Conservation (phyloP, 2,888 invertebrate species). For the Slavum lentiscoides region DNA sequence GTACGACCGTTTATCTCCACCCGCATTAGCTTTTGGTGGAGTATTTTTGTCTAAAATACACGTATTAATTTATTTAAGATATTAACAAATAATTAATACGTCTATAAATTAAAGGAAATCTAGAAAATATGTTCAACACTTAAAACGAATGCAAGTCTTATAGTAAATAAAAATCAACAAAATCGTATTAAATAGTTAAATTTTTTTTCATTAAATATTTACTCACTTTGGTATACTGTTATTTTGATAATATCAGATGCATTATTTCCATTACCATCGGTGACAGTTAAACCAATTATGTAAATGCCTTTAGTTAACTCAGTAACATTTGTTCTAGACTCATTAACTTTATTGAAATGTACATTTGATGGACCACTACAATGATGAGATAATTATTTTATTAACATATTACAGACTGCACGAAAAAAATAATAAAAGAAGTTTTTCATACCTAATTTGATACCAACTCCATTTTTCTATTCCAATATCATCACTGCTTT, state of each 20-base stretch:
- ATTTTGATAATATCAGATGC: slow-evolving; percentile 73
- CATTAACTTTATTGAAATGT: slow-evolving; percentile 64
- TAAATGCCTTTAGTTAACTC: slow-evolving; percentile 83
- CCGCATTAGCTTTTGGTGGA: slow-evolving; percentile 85
- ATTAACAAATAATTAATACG: neutral
- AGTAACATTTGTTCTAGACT: slow-evolving; percentile 73
- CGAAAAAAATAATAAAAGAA: neutral
- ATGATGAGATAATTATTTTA: slow-evolving; percentile 18
- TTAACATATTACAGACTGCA: neutral
- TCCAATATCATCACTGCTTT: slow-evolving; percentile 80
- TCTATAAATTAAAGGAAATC: no score
- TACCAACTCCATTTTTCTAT: slow-evolving; percentile 84
- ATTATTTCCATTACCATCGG: slow-evolving; percentile 82
- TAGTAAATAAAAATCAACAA: neutral
- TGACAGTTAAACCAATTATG: slow-evolving; percentile 76
- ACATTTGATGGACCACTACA: slow-evolving; percentile 64
- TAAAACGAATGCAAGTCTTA: neutral
- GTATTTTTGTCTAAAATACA: slow-evolving; percentile 77
- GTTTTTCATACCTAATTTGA: slow-evolving; percentile 66
- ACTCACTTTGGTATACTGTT: slow-evolving; percentile 82
- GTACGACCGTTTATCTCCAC: slow-evolving; percentile 77
- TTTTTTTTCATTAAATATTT: slow-evolving; percentile 1
- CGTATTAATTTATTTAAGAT: slow-evolving; percentile 20
- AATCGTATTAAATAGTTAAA: neutral
- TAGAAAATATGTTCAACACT: no score